phyloP scores from a whole-genome alignment of 2,113 vertebrate genomes.

The Paradisaea rubra region DNA sequence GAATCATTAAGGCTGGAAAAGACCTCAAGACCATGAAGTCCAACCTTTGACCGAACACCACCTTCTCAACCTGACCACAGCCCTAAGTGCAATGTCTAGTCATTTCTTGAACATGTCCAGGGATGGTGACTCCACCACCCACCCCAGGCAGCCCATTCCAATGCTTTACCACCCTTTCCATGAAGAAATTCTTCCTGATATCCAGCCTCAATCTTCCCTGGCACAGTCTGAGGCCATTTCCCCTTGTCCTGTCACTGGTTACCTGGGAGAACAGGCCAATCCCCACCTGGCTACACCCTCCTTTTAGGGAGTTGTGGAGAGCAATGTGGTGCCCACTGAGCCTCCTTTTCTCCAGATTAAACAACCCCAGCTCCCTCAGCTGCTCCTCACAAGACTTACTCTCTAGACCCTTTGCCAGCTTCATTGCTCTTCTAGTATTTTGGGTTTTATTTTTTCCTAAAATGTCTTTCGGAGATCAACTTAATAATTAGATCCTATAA shows the following conservation, averaged over 20 bases:
- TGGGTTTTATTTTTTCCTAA: neutral
- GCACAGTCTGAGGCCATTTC: neutral
- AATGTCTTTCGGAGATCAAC: neutral
- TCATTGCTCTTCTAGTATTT: neutral
- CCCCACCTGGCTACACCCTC: neutral
- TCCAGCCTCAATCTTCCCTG: neutral
- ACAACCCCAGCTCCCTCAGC: neutral
- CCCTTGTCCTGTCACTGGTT: neutral
- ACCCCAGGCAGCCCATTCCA: neutral
- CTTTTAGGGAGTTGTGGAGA: neutral
- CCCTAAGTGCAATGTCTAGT: neutral
- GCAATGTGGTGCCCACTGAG: neutral
- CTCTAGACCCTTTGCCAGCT: neutral
- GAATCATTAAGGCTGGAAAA: neutral
- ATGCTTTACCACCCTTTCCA: neutral
- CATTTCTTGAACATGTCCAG: neutral
- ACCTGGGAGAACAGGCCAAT: neutral
- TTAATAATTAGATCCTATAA: neutral
- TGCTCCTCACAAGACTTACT: neutral
- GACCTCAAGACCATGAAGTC: neutral
- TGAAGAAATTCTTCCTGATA: neutral
- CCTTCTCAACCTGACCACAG: neutral
- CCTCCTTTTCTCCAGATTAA: neutral
- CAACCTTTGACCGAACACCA: neutral
- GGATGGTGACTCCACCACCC: neutral